Base-by-base conservation (phyloP, 2,797 vertebrate species). In the Bradypus variegatus region DNA sequence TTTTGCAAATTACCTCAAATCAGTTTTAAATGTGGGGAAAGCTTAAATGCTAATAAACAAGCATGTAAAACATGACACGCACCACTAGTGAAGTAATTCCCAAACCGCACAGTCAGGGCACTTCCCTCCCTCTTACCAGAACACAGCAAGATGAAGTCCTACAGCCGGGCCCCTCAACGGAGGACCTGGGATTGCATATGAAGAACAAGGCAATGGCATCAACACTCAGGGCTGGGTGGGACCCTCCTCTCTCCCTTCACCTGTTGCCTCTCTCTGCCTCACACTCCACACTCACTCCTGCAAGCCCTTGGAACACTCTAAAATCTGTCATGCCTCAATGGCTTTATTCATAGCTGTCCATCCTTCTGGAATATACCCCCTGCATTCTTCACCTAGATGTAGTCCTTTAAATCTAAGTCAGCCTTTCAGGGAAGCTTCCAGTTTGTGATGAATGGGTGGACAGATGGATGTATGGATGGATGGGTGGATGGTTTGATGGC, bases 181-280 rank as follows among this genome's bases (percentile, higher is more conserved):
- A 64, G 16, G 45, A 14, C 25, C 2, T 6, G 21, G 65, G 27
- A 12, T 25, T 0, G 13, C 0, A 3, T 1, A 5, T 19, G 31
- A 12, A 55, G 36, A 41, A 4, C 16, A 15, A 8, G 58, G 27
- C 5, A 3, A 8, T 75, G 8, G 12, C 2, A 2, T 16, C 8
- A 1, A 23, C 25, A 16, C 2, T 5, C 0, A 0, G 25, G 67
- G 58, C 27, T 13, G 0, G 27, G 81, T 62, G 1, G 0, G 16
- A 8, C 15, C 27, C 21, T 0, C 15, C 18, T 3, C 36, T 5
- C 4, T 5, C n/a, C 62, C 50, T 41, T 48, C 15, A 0, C 13
- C 1, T 1, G 53, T 36, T 45, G 55, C n/a, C 4, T 1, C 8
- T 0, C 58, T 29, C 3, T 0, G 58, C 41, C 41, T 19, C n/a